A percentile compares a stretch with the other conserved stretches of the same genome.
phyloP scores from a whole-genome alignment of 2,113 vertebrate species.

The Caretta caretta region DNA sequence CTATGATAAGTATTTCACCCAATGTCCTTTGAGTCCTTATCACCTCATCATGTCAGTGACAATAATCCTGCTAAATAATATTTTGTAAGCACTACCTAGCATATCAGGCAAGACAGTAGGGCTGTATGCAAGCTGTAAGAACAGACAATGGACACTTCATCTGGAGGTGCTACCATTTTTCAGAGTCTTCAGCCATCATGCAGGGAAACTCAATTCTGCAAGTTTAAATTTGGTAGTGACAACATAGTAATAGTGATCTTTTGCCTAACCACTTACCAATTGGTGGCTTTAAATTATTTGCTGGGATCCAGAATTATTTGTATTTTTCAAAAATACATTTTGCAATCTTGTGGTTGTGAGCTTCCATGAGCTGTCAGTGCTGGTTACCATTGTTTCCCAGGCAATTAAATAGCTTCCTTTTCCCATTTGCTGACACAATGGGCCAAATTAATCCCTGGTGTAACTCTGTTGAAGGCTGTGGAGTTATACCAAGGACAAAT shows the following conservation, averaged over 20 bases:
- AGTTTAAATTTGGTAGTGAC: neutral
- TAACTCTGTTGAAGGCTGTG: neutral
- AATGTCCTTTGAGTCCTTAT: neutral
- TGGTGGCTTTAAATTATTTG: neutral
- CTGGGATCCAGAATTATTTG: neutral
- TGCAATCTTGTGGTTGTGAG: neutral
- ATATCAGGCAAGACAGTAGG: neutral
- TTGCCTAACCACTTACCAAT: neutral
- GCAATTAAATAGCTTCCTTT: constrained; percentile 8
- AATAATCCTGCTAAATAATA: neutral
- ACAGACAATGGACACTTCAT: neutral
- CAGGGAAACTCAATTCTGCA: neutral
- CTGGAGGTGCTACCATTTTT: too few relatives aligned
- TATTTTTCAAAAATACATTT: neutral
- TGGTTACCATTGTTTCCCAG: neutral
- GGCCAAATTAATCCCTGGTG: neutral
- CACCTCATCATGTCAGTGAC: accelerated
- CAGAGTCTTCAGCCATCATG: accelerated
- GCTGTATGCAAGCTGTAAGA: neutral
- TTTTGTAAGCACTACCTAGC: neutral
- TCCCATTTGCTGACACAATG: constrained; percentile 10
- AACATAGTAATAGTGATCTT: neutral
- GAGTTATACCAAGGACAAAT: constrained; percentile 18
- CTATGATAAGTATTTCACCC: neutral
- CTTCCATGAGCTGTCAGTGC: neutral